Evolutionary conservation across 2,113 vertebrate genomes (phyloP), one percentile per base, ranked within the genome.

Genomic region (Sula dactylatra): DNA sequence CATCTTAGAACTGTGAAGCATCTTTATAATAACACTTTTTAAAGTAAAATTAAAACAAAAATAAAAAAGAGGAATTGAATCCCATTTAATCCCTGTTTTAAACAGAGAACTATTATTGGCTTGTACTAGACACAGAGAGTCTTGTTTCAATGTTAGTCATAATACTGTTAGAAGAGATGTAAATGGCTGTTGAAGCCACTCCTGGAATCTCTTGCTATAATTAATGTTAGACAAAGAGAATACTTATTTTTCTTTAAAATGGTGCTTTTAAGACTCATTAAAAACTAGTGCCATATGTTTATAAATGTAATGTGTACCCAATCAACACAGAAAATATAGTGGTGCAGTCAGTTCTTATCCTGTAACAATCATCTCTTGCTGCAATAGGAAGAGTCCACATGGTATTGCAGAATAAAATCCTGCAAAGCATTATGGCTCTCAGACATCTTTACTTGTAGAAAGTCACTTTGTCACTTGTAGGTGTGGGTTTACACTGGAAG

Each of bases 81-180:
- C 80, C 77, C 26, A 67, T 91, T 86, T 91, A 92, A 88, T 93
- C 69, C 64, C 16, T 73, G 24, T 84, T 94, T 95, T 73, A 82
- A 94, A 86, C 47, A 92, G 56, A 76, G 69, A 84, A 56, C 54
- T 91, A 14, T 93, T 93, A 95, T 62, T 90, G 62, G 29, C 29
- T 74, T 61, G 40, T 61, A 52, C 13, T 73, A 93, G 59, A 95
- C 94, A 92, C 65, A 97, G 82, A 61, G 40, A 18, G 16, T 86
- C 66, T 93, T 96, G 88, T 96, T 95, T 92, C 47, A 59, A 2
- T 56, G 61, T 97, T 96, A 94, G 92, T 93, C 92, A 83, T 94
- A 94, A 86, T 90, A 82, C 40, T 67, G 56, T 90, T 94, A 40
- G 78, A 90, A 90, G 61, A 81, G 0, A 88, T 78, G 90, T 94